Conservation (phyloP, 2,888 invertebrate genomes). For the Branchipolynoe longqiensis region DNA sequence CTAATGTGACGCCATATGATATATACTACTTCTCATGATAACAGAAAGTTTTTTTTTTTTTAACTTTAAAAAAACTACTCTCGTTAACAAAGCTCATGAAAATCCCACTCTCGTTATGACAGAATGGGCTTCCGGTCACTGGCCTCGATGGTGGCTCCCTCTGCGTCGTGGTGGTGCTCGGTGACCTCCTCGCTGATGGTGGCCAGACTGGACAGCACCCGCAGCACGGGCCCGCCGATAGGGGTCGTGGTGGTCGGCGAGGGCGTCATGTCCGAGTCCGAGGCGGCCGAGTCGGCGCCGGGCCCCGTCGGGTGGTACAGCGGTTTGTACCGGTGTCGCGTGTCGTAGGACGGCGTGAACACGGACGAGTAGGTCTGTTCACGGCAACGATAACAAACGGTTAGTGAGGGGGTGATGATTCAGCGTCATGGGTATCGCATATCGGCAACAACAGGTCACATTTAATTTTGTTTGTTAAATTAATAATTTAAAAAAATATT, state of each 20-base stretch:
- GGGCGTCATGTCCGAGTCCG: slow-evolving; percentile 46
- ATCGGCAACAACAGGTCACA: no score
- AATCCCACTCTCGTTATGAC: no score
- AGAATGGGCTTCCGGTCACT: slow-evolving; percentile 40
- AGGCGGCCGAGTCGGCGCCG: slow-evolving; percentile 1
- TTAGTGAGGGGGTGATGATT: neutral
- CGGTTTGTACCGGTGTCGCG: slow-evolving; percentile 75
- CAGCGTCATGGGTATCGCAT: no score
- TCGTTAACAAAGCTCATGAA: no score
- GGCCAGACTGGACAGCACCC: slow-evolving; percentile 45
- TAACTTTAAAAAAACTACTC: no score
- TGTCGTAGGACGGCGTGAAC: slow-evolving; percentile 73
- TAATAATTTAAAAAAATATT: no score
- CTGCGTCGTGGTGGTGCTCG: slow-evolving; percentile 17
- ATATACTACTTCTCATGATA: no score
- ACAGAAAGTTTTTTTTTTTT: no score
- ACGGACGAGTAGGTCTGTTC: slow-evolving; percentile 76
- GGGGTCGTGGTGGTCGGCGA: slow-evolving; percentile 47
- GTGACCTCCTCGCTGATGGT: slow-evolving; percentile 55
- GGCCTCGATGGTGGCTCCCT: neutral
- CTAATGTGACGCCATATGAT: no score
- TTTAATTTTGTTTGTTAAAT: no score
- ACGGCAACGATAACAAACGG: neutral
- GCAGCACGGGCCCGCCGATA: slow-evolving; percentile 24
- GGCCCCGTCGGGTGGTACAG: slow-evolving; percentile 70